A percentile compares a stretch with the other conserved stretches of the same genome.
Conservation (phyloP, 2,113 vertebrate species). For the Hippocampus abdominalis region DNA sequence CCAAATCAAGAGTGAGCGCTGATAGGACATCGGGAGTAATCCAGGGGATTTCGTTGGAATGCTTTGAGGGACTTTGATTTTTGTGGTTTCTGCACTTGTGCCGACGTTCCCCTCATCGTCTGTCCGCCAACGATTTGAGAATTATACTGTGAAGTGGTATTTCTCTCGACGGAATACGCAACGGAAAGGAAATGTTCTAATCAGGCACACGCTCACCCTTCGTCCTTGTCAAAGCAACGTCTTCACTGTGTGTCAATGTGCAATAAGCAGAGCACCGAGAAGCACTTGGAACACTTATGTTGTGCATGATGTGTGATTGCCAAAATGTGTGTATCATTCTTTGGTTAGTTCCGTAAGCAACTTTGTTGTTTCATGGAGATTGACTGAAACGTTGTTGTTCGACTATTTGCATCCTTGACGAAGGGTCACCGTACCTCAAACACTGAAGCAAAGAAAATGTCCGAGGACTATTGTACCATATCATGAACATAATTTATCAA, state of each 20-base stretch:
- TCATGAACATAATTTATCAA: too few species aligned
- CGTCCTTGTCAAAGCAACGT: not conserved
- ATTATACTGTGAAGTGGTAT: not conserved
- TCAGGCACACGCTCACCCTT: not conserved
- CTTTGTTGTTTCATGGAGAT: not conserved
- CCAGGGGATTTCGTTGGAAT: slow-evolving; percentile 39
- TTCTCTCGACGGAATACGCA: not conserved
- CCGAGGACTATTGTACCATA: too few species aligned
- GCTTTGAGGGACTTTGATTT: slow-evolving; percentile 26
- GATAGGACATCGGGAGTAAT: slow-evolving; percentile 36
- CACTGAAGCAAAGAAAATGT: not conserved
- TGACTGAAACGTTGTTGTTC: not conserved
- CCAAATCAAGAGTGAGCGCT: slow-evolving; percentile 34
- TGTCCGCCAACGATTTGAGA: slow-evolving; percentile 33
- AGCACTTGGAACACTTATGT: not conserved
- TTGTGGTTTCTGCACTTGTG: slow-evolving; percentile 23
- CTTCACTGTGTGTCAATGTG: not conserved
- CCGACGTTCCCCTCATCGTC: slow-evolving; percentile 28
- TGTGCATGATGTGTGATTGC: not conserved
- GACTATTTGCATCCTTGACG: not conserved
- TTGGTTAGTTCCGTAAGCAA: not conserved
- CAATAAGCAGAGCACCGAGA: not conserved
- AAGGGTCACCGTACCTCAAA: not conserved
- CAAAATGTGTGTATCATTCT: not conserved
- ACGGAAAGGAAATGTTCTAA: not conserved